Conservation (phyloP, 2,797 vertebrate genomes). For the Sardinella longiceps region DNA sequence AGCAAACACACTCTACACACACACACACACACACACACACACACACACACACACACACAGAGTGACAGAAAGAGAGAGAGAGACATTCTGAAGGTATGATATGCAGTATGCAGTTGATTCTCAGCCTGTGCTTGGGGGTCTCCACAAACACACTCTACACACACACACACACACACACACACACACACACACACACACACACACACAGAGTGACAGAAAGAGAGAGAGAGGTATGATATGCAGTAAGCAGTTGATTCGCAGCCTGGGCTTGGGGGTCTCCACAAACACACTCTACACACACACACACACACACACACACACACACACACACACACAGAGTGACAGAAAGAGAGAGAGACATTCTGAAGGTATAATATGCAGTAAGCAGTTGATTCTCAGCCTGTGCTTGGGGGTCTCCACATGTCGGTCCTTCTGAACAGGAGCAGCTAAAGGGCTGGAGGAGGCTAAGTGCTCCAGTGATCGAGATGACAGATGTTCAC, state of each 20-base stretch:
- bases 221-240: too few species aligned
- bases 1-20: background rate
- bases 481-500: slow-evolving; percentile 15
- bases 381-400: background rate
- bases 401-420: background rate
- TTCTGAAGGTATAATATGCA: too few species aligned
- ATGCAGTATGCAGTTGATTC: background rate
- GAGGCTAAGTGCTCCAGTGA: background rate
- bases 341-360: background rate
- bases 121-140: background rate
- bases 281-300: background rate
- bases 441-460: background rate
- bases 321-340: background rate
- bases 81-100: too few species aligned
- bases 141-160: background rate
- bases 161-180: background rate
- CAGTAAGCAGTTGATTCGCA: background rate
- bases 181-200: background rate
- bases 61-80: background rate
- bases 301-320: background rate
- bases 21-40: background rate
- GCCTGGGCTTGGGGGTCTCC: background rate
- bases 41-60: background rate
- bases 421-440: background rate
- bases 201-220: background rate